Percentiles rank a stretch among this genome's conserved stretches.
Evolutionary conservation across 2,113 vertebrate genomes (phyloP).

Genomic region (Anoura caudifer): DNA sequence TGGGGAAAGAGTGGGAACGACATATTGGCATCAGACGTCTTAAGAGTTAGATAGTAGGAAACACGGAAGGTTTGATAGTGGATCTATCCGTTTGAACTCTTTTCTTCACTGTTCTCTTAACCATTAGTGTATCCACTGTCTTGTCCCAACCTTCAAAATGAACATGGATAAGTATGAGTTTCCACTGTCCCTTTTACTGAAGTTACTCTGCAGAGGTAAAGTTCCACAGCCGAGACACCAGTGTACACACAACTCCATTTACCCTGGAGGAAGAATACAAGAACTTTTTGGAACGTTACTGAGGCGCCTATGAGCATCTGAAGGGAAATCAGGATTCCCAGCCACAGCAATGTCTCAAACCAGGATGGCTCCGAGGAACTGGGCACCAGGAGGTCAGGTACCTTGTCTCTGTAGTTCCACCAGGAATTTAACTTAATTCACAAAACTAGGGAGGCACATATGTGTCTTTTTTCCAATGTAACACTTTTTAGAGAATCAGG

Average conservation of each 20-base stretch:
- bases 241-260: background rate
- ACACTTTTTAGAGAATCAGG: background rate
- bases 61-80: background rate
- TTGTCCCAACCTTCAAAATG: rapidly evolving
- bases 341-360: background rate
- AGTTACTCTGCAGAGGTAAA: background rate
- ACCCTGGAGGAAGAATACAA: background rate
- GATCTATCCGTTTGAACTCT: background rate
- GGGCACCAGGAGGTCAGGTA: background rate
- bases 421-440: background rate
- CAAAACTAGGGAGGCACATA: background rate
- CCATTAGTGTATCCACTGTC: background rate
- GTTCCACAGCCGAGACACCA: background rate
- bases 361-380: background rate
- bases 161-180: background rate
- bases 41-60: background rate
- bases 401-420: background rate
- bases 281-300: background rate
- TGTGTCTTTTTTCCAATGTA: background rate
- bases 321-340: background rate
- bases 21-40: background rate
- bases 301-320: background rate
- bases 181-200: background rate
- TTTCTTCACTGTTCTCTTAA: background rate
- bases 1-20: background rate